Percentiles rank a stretch among this genome's conserved stretches.
phyloP scores from a whole-genome alignment of 2,113 vertebrate species.

The Cheirogaleus medius region DNA sequence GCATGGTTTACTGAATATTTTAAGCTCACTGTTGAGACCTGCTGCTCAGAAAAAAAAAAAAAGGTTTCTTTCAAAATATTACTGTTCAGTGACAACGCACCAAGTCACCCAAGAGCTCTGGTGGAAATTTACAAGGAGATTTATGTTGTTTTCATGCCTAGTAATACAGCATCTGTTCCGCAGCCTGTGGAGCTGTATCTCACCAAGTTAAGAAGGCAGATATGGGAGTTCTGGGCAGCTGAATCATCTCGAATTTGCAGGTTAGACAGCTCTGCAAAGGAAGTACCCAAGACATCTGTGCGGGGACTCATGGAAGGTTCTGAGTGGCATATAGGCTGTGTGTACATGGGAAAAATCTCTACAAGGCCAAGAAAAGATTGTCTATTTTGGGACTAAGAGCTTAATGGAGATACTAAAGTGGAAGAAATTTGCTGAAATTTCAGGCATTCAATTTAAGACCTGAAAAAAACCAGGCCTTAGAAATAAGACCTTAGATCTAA shows the following conservation, averaged over 20 bases:
- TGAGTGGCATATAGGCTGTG: too few species aligned
- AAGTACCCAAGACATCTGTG: neutral
- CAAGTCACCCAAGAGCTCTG: neutral
- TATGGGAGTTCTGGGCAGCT: neutral
- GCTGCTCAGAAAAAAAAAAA: neutral
- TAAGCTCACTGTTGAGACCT: neutral
- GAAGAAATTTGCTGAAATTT: neutral
- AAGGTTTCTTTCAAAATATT: neutral
- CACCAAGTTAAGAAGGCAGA: neutral
- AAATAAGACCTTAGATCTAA: neutral
- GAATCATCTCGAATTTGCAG: neutral
- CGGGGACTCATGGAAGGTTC: neutral
- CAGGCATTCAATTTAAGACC: neutral
- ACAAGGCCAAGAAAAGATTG: neutral
- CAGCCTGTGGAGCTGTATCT: neutral
- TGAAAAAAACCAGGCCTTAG: neutral
- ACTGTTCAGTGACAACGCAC: neutral
- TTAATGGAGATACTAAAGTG: neutral
- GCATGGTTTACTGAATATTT: neutral
- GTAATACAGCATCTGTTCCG: too few species aligned
- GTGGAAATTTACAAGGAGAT: too few species aligned
- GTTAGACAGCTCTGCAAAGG: neutral
- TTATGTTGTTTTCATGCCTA: too few species aligned
- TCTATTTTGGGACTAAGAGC: neutral
- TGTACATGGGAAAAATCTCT: neutral